These are phyloP conservation scores for Lagodon rhomboides DNA, from an alignment of 2,797 vertebrate species.

Conservation along the genomic window DNA sequence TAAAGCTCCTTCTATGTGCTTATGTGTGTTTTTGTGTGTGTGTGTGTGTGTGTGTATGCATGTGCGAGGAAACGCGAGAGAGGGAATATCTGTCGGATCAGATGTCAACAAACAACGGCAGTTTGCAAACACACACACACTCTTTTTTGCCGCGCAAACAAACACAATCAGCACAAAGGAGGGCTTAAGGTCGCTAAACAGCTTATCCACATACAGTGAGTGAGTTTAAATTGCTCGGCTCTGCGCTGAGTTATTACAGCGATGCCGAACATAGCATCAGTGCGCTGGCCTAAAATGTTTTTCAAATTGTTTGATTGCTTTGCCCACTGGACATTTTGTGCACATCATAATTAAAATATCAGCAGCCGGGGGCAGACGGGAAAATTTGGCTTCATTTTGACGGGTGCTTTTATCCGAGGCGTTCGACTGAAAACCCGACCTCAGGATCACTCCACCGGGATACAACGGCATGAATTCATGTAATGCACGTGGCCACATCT, in stretches of 20 bases:
- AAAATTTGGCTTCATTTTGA: not conserved
- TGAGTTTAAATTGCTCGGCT: not conserved
- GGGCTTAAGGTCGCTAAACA: not conserved
- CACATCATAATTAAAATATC: not conserved
- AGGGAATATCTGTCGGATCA: slow-evolving; percentile 42
- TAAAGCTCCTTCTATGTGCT: slow-evolving; percentile 3
- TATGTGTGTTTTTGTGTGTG: not conserved
- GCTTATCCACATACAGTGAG: not conserved
- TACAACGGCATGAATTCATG: not conserved
- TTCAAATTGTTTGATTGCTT: not conserved
- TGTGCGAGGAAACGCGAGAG: not conserved
- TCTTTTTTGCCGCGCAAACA: slow-evolving; percentile 10
- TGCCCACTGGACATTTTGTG: not conserved
- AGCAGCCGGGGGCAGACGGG: not conserved
- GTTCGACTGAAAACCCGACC: not conserved
- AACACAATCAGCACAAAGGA: slow-evolving; percentile 24
- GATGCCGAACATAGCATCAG: not conserved
- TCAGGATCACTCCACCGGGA: not conserved
- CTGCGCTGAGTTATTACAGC: not conserved
- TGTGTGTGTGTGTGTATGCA: slow-evolving; percentile 20
- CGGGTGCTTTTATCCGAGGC: not conserved
- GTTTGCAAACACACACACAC: slow-evolving; percentile 15
- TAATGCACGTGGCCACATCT: not conserved
- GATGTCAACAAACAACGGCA: slow-evolving; percentile 45
- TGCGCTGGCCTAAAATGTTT: not conserved